Base-by-base conservation (phyloP, 92 coral and sea anemone genomes). In the Anthopleura xanthogrammica region DNA sequence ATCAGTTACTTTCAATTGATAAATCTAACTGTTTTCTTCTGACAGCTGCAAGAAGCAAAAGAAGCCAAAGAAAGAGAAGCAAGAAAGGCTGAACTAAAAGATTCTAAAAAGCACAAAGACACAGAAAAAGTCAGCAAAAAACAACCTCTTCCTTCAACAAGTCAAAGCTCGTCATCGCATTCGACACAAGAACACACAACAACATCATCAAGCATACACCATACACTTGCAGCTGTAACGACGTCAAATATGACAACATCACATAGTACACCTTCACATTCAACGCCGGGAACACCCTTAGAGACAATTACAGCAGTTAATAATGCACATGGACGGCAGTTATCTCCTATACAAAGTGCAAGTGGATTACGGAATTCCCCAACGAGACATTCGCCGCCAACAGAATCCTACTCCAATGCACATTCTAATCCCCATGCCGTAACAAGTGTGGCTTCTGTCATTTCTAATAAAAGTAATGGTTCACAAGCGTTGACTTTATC, bases 311-410 rank as follows among this genome's bases (percentile, higher is more conserved):
- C 88, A 23, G 77, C 86, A 39, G 68, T 82, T 48, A 94, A 92
- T 36, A 89, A 83, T 77, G 81, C 91, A 16, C 91, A 93, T 65
- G 97, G 90, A 20, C 89, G 92, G 77, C 97, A 93, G 80, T 81
- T 93, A 82, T 93, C 97, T 8, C 97, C 97, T 9, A 93, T 93
- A 70, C 94, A 91, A 82, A 86, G 91, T 74, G 94, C 95, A 50
- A 91, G 91, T 57, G 89, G 85, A 1, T 82, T 71, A 29, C 55
- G 86, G 77, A 88, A 89, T 83, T 91, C 95, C 4, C 93, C 97
- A 20, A 79, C 90, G 7, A 83, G 88, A 41, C 76, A 85, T 40
- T 76, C 80, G 7, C 85, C 92, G 0, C 83, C 93, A 3, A 7
- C 77, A 52, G 97, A 93, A 57, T 41, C 86, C 46, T 75, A 85